Conservation (phyloP, 1,140 invertebrate genomes). For the Ditylenchus dipsaci region DNA sequence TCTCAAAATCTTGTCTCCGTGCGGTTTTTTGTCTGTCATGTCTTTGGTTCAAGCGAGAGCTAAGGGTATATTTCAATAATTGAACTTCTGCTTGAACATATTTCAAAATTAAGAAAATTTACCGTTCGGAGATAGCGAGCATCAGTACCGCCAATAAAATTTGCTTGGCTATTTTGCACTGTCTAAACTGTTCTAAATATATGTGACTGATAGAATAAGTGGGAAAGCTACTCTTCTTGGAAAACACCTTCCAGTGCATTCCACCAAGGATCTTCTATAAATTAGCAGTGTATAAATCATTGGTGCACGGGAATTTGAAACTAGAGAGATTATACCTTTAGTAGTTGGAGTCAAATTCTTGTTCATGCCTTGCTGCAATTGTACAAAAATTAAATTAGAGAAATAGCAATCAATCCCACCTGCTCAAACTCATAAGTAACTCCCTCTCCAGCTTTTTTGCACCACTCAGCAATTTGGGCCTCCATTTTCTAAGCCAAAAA, state of each 20-base stretch:
- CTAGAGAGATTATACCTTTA: slow-evolving; percentile 73
- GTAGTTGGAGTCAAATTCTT: slow-evolving; percentile 68
- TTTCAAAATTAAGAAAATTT: slow-evolving; percentile 65
- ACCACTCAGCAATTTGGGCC: slow-evolving; percentile 71
- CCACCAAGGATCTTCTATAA: slow-evolving; percentile 72
- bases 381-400: background rate
- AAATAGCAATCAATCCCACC: background rate
- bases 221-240: slow-evolving; percentile 61
- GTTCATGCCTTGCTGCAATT: slow-evolving; percentile 60
- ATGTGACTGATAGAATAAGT: slow-evolving; percentile 14
- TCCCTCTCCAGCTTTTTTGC: slow-evolving; percentile 73
- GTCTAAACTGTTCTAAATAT: slow-evolving; percentile 59
- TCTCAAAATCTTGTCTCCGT: background rate
- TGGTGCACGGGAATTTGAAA: slow-evolving; percentile 61
- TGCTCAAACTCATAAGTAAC: slow-evolving; percentile 71
- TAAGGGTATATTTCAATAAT: slow-evolving; percentile 41
- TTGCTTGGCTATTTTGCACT: slow-evolving; percentile 65
- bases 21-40: background rate
- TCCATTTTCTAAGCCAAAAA: slow-evolving; percentile 65
- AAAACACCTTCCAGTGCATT: slow-evolving; percentile 69
- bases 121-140: slow-evolving; percentile 38
- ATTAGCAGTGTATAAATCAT: slow-evolving; percentile 7
- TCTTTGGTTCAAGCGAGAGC: slow-evolving; percentile 20
- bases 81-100: slow-evolving; percentile 66
- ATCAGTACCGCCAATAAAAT: slow-evolving; percentile 60